phyloP scores from a whole-genome alignment of 2,888 invertebrate species.

The Drosophila phalerata region DNA sequence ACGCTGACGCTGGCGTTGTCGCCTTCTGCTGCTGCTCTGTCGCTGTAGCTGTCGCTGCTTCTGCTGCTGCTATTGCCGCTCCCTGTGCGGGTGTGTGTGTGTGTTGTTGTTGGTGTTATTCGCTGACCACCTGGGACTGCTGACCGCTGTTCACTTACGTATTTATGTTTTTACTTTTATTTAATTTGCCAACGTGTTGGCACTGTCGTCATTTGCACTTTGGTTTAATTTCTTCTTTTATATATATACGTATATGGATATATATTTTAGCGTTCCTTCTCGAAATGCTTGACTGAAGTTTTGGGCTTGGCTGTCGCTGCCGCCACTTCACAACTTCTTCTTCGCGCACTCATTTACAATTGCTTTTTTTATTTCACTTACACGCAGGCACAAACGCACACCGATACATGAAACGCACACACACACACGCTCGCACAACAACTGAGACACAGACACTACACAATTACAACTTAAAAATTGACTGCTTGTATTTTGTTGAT shows the following conservation, averaged over 20 bases:
- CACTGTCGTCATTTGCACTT: conserved; percentile 63
- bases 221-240: conserved; percentile 44
- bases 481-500: conserved; percentile 48
- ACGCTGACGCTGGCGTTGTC: conserved; percentile 53
- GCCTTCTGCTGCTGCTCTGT: conserved; percentile 27
- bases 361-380: conserved; percentile 66
- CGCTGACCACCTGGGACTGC: conserved; percentile 61
- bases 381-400: conserved; percentile 56
- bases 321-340: conserved; percentile 51
- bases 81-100: conserved; percentile 51
- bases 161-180: conserved; percentile 51
- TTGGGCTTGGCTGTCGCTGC: conserved; percentile 80
- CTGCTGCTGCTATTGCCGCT: conserved; percentile 39
- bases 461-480: conserved; percentile 56
- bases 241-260: conserved; percentile 13
- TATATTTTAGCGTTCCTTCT: conserved; percentile 41
- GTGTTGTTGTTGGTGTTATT: conserved; percentile 42
- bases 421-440: conserved; percentile 23
- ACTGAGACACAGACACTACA: conserved; percentile 30
- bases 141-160: conserved; percentile 48
- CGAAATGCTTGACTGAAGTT: conserved; percentile 80
- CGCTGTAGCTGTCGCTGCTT: conserved; percentile 24
- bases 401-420: conserved; percentile 33
- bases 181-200: conserved; percentile 54
- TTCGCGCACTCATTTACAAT: conserved; percentile 69